Evolutionary conservation across 2,888 invertebrate species (phyloP).

Genomic region (Malthinus flaveolus): DNA sequence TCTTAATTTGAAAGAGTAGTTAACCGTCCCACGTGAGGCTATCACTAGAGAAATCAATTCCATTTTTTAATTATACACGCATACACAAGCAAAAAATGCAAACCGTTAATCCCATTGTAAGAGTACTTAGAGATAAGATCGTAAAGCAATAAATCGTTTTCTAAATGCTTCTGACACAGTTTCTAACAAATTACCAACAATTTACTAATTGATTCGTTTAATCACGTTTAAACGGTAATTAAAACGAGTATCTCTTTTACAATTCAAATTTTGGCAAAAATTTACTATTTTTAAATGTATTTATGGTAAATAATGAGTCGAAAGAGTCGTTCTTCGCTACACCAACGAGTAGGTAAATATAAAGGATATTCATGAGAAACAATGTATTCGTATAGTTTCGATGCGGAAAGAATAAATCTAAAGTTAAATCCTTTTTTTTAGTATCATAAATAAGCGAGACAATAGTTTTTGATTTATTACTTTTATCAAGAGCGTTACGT

Average conservation of each 20-base stretch:
- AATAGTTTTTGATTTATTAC: no score
- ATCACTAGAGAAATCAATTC: no score
- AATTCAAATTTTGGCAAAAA: not conserved
- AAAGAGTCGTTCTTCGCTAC: not conserved
- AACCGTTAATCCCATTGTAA: no score
- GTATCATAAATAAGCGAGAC: not conserved
- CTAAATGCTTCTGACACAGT: conserved; percentile 9
- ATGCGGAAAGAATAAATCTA: conserved; percentile 5
- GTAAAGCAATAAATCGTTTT: not conserved
- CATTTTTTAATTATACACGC: no score
- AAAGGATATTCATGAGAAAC: not conserved
- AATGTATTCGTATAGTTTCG: conserved; percentile 1
- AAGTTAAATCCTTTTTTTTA: not conserved
- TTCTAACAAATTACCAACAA: conserved; percentile 13
- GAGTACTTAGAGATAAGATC: no score
- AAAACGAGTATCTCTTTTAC: not conserved
- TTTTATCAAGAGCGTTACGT: no score
- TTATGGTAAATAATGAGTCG: not conserved
- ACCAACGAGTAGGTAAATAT: not conserved
- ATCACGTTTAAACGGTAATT: conserved; percentile 1
- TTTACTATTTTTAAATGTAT: not conserved
- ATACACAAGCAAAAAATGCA: no score
- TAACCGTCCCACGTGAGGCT: no score
- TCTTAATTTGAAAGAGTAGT: no score
- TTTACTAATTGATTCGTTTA: conserved; percentile 11